Percentiles rank a stretch among this genome's conserved stretches.
These are phyloP conservation scores for Hormiphora californensis DNA, from an alignment of 37 sponge, comb jelly and placozoan genomes.

Conservation along the genomic window DNA sequence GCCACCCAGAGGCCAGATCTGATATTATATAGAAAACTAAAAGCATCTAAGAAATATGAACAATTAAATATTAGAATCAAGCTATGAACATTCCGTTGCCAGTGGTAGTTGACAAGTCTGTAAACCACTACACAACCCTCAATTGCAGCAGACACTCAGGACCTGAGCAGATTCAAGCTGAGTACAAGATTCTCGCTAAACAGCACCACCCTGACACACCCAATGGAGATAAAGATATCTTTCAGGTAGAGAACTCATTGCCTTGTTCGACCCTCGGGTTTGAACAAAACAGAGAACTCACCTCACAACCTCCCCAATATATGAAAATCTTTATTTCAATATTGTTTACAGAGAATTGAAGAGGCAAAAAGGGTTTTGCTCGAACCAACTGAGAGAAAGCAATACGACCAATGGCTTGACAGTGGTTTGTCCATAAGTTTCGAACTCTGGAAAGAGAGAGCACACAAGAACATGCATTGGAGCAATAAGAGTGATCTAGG, in stretches of 20 bases:
- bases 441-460: slow-evolving; percentile 34
- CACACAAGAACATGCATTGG: slow-evolving; percentile 25
- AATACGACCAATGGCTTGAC: slow-evolving; percentile 38
- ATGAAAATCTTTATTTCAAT: background rate
- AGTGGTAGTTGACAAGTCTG: background rate
- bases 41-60: too few species aligned
- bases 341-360: slow-evolving; percentile 8
- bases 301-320: background rate
- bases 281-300: background rate
- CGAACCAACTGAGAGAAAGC: background rate
- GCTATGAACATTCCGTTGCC: too few species aligned
- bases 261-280: background rate
- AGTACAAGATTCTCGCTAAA: slow-evolving; percentile 21
- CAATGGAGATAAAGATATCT: background rate
- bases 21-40: too few species aligned
- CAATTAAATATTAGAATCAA: too few species aligned
- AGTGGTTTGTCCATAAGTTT: background rate
- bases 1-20: too few species aligned
- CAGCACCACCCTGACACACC: background rate
- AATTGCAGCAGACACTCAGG: background rate
- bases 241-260: background rate
- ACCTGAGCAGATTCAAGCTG: slow-evolving; percentile 19
- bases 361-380: slow-evolving; percentile 12
- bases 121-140: background rate
- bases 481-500: background rate